phyloP scores from a whole-genome alignment of 2,888 invertebrate genomes.

The Therioaphis trifolii region DNA sequence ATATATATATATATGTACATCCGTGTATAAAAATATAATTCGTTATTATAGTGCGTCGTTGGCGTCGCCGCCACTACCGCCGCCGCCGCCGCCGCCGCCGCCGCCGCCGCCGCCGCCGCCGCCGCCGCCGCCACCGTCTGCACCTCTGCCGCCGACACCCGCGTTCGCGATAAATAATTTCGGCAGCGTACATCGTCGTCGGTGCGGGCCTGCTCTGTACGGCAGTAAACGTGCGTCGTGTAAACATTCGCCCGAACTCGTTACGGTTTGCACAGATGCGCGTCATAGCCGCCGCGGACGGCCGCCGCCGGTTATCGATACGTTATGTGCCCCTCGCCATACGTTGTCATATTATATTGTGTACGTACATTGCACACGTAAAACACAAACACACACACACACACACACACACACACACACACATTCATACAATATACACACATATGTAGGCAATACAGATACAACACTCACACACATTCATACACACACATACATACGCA shows the following conservation, averaged over 20 bases:
- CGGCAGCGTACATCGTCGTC: background rate
- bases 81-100: too few relatives aligned
- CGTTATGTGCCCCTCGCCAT: too few relatives aligned
- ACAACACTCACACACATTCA: background rate
- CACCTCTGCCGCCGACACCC: background rate
- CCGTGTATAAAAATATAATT: too few relatives aligned
- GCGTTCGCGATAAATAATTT: background rate
- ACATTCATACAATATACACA: background rate
- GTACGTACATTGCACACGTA: background rate
- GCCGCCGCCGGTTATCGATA: background rate
- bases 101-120: too few relatives aligned
- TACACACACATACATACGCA: background rate
- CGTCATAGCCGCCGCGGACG: background rate
- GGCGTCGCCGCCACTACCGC: too few relatives aligned
- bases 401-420: background rate
- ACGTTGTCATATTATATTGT: background rate
- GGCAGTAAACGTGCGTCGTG: background rate
- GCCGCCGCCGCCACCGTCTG: too few relatives aligned
- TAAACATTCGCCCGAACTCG: background rate
- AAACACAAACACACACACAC: background rate
- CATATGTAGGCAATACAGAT: background rate
- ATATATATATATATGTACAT: too few relatives aligned
- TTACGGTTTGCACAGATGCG: conserved; percentile 9
- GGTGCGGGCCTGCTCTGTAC: too few relatives aligned
- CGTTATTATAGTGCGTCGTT: too few relatives aligned